Percentiles rank a stretch among this genome's conserved stretches.
Conservation (phyloP, 2,113 vertebrate species). For the Ascaphus truei region DNA sequence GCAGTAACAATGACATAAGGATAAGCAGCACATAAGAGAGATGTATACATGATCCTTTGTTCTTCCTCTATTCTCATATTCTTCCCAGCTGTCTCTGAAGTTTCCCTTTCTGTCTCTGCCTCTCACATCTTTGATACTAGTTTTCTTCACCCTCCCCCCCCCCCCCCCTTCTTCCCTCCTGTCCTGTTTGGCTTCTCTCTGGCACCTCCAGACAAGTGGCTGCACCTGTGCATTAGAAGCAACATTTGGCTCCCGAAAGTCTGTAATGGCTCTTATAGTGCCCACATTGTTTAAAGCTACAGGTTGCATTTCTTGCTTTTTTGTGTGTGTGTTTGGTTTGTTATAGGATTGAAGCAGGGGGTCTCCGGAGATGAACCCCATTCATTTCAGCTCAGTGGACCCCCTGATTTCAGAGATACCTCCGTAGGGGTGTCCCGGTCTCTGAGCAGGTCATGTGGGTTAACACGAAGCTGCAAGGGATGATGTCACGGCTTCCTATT, state of each 20-base stretch:
- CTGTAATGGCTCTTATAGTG: neutral
- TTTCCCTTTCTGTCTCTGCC: conserved; percentile 3
- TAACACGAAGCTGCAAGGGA: too few relatives aligned
- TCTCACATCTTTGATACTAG: neutral
- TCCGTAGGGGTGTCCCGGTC: too few relatives aligned
- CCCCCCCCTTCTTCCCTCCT: neutral
- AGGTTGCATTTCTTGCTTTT: too few relatives aligned
- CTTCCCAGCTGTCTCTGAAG: conserved; percentile 26
- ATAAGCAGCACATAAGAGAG: conserved; percentile 6
- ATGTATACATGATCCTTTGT: conserved; percentile 14
- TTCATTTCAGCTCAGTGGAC: too few relatives aligned
- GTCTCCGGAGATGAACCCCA: too few relatives aligned
- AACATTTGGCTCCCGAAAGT: neutral
- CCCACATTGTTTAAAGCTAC: neutral
- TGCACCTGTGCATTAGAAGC: conserved; percentile 24
- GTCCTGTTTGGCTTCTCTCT: conserved; percentile 20
- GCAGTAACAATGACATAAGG: conserved; percentile 9
- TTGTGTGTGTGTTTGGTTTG: too few relatives aligned
- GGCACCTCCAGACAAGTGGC: conserved; percentile 22
- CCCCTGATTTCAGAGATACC: too few relatives aligned
- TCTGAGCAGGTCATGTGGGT: too few relatives aligned
- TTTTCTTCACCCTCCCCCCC: neutral
- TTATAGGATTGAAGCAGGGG: too few relatives aligned
- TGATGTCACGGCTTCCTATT: too few relatives aligned
- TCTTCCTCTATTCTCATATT: conserved; percentile 1